Percentiles rank a stretch among this genome's conserved stretches.
Evolutionary conservation across 2,888 invertebrate species (phyloP).

Genomic region (Spisula solida): DNA sequence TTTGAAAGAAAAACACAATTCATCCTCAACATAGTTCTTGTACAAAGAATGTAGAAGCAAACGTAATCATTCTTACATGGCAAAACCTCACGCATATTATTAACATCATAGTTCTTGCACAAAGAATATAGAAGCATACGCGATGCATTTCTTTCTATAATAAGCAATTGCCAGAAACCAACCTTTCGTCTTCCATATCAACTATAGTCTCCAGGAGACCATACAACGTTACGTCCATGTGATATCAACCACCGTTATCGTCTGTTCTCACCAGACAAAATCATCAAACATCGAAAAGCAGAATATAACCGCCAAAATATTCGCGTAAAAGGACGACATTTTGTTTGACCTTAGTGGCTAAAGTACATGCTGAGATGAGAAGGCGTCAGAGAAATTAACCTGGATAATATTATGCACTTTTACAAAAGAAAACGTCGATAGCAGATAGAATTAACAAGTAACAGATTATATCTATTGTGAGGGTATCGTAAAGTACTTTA

Average conservation of each 20-base stretch:
- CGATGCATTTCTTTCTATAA: too few species aligned
- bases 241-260: background rate
- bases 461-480: background rate
- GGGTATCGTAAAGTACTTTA: background rate
- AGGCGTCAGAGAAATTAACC: background rate
- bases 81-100: too few species aligned
- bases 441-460: background rate
- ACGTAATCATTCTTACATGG: too few species aligned
- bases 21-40: too few species aligned
- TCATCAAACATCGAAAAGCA: background rate
- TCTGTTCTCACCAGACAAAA: background rate
- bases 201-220: background rate
- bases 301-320: background rate
- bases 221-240: slow-evolving; percentile 30
- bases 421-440: background rate
- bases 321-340: background rate
- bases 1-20: too few species aligned
- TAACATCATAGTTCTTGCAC: too few species aligned
- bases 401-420: background rate
- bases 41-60: too few species aligned
- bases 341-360: background rate
- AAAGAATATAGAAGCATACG: too few species aligned
- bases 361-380: too few species aligned
- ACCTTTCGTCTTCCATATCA: slow-evolving; percentile 37
- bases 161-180: background rate